Base-by-base conservation (phyloP, 2,888 invertebrate species). In the Tyria jacobaeae region DNA sequence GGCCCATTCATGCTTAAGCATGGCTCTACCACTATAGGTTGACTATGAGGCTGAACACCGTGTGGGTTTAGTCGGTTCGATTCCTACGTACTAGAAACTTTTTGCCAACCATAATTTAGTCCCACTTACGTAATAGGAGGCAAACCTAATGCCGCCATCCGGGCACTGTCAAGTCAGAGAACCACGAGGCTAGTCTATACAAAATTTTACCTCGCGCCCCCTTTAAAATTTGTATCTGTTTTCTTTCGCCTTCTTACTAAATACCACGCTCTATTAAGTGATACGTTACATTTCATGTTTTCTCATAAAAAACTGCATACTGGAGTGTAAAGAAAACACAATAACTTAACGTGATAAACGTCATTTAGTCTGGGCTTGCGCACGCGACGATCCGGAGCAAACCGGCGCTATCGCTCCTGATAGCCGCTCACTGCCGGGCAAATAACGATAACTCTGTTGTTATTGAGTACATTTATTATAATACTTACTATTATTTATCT, bases 361-460 rank as follows among this genome's bases (percentile, higher is more conserved):
- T 55, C 60, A 41, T 24, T 60, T 24, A 37, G 47, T 51, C n/a
- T 44, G 35, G 34, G 31, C 25, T 31, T 34, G 53, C 41, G 59
- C 63, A 60, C 63, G 63, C 63, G 59, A 50, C 54, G 56, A 39
- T 27, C 73, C 62, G 63, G 57, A 51, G 27, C 0, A 55, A 61
- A 66, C 79, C 68, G 70, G 76, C 60, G 58, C 62, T 60, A 68
- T 63, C 78, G 51, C 47, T 55, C 34, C 68, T 60, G 78, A 72
- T 71, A 73, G 69, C 72, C 59, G 65, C 68, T 62, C 70, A 52
- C 75, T 68, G 57, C 64, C 62, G 41, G 54, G 58, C 57, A 44
- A 62, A 52, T 34, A 63, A 3, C 63, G 78, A 78, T 75, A 75
- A 69, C 60, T 66, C 48, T 47, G 66, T 63, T 63, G 49, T 59